Evolutionary conservation across 1,140 invertebrate genomes (phyloP).

Genomic region (Leptopilina clavipes): DNA sequence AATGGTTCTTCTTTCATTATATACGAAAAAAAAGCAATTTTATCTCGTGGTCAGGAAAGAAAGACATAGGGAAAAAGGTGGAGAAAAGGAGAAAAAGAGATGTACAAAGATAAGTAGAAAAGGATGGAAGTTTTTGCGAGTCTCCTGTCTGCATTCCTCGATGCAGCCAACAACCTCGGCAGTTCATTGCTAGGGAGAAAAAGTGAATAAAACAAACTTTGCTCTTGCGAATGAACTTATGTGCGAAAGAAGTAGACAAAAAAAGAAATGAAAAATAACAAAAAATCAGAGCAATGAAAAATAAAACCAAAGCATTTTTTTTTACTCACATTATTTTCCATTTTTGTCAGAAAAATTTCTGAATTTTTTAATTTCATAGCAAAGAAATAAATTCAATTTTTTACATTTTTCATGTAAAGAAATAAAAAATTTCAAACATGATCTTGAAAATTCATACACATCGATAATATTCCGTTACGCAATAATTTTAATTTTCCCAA

Average conservation of each 20-base stretch:
- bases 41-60: constrained; percentile 16
- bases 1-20: neutral
- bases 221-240: constrained; percentile 31
- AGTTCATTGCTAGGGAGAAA: constrained; percentile 50
- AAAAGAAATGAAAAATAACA: neutral
- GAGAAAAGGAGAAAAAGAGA: neutral
- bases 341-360: too few species aligned
- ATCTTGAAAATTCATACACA: neutral
- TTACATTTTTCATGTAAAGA: too few species aligned
- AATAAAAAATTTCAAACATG: neutral
- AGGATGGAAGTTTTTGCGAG: constrained; percentile 59
- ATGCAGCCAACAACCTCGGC: constrained; percentile 62
- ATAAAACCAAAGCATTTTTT: neutral
- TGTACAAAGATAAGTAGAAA: constrained; percentile 36
- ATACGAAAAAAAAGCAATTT: neutral
- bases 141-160: constrained; percentile 62
- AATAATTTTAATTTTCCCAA: too few species aligned
- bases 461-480: too few species aligned
- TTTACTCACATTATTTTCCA: neutral
- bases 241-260: constrained; percentile 15
- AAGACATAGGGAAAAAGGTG: neutral
- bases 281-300: neutral
- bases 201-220: constrained; percentile 31
- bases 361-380: too few species aligned
- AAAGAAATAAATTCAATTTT: too few species aligned